Evolutionary conservation across 2,113 vertebrate genomes (phyloP), one percentile per base, ranked within the genome.

Genomic region (Tor tambroides): DNA sequence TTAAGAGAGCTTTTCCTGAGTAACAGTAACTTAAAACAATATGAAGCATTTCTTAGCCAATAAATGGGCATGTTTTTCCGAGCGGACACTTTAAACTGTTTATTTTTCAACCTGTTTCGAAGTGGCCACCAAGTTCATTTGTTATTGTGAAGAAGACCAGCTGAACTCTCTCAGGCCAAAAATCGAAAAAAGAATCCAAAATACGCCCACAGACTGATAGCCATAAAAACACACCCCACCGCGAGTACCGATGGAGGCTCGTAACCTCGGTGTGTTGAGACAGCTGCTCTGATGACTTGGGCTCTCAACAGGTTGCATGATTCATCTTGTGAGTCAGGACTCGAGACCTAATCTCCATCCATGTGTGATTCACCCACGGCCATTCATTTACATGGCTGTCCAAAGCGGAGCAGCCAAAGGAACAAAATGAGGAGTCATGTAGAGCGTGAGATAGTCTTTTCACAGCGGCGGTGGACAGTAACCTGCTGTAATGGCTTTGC

Each of bases 241-340:
- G 72, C 61, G 81, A 85, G 84, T 74, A 75, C 63, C 41, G 78
- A 76, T 78, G 80, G 38, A 89, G 63, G 77, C 65, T 67, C 79
- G 59, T 56, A 90, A 91, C 90, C 89, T 88, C 85, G 69, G 92
- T 91, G 90, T 94, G 92, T 95, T 95, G 93, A 93, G 93, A 95
- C 95, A 95, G 95, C 94, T 95, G 94, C 94, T 94, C 90, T 71
- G 86, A 94, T 89, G 91, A 93, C 94, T 92, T 91, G 90, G 88
- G 86, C 92, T 92, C 93, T 91, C 95, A 63, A 90, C 94, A 92
- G 94, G 94, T 92, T 92, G 91, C 88, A 67, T 94, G 93, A 93
- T 91, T 94, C 93, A 94, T 87, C 91, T 91, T 92, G 92, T 93
- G 93, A 93, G 93, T 94, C 93, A 94, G 91, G 93, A 93, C 86